Conservation (phyloP, 2,888 invertebrate species). For the Sminthurinus aureus region DNA sequence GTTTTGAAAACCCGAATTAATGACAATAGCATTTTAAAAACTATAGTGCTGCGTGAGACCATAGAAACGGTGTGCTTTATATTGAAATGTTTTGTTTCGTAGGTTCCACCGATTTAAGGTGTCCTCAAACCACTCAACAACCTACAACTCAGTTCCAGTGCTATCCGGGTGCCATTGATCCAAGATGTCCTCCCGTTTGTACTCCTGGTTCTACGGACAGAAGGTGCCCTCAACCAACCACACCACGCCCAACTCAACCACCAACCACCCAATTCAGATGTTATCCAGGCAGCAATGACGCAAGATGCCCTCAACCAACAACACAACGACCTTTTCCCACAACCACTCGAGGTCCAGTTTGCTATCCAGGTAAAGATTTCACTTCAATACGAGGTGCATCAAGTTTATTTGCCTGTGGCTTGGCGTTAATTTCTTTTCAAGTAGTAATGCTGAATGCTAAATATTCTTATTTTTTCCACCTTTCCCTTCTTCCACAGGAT, state of each 20-base stretch:
- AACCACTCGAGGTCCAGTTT: constrained; percentile 25
- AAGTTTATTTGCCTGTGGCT: not conserved
- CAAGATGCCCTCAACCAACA: constrained; percentile 39
- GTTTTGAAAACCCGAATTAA: too few species aligned
- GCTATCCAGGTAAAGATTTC: constrained; percentile 12
- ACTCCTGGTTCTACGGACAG: constrained; percentile 54
- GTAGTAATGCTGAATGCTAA: too few species aligned
- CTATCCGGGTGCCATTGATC: constrained; percentile 56
- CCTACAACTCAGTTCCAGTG: constrained; percentile 33
- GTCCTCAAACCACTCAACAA: constrained; percentile 22
- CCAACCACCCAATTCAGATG: constrained; percentile 38
- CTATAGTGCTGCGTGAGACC: too few species aligned
- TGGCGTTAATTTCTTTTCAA: too few species aligned
- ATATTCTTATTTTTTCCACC: too few species aligned
- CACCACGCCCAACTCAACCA: not conserved
- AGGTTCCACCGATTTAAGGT: constrained; percentile 20
- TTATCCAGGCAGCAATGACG: constrained; percentile 32
- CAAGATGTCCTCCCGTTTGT: constrained; percentile 40
- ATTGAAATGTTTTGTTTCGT: not conserved
- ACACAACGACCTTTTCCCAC: constrained; percentile 2
- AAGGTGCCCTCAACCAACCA: constrained; percentile 28
- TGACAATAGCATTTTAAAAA: too few species aligned
- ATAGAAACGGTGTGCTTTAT: not conserved
- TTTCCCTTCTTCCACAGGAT: not conserved
- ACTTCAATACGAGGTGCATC: constrained; percentile 28